Evolutionary conservation across 2,797 vertebrate species (phyloP), one percentile per base, ranked within the genome.

Genomic region (Gymnothorax reevesii): DNA sequence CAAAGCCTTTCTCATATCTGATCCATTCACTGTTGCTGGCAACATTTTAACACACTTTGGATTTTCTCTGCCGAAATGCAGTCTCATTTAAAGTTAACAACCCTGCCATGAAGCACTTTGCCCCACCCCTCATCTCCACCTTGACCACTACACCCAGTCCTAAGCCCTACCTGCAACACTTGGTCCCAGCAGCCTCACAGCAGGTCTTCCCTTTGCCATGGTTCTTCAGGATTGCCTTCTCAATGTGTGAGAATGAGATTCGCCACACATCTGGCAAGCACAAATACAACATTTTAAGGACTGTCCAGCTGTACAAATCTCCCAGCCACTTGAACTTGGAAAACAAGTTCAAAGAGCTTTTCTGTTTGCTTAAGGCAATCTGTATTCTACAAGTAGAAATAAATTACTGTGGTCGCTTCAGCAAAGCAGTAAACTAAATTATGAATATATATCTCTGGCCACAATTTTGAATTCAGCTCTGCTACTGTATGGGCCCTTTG

Each of bases 151-250:
- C 33, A 42, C 33, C 33, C 33, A 2, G 33, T 2, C 33, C 33
- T 42, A 1, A n/a, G 22, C 62, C n/a, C 84, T 87, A 96, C 95
- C 96, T 96, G 96, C 95, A 98, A 90, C 97, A 98, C 75, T 85
- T 94, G 0, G 0, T 3, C 15, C 89, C 89, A 0, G 0, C 22
- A 66, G 0, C 25, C 87, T 97, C 95, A 89, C 95, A 97, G 89
- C 95, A 97, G 0, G 92, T 97, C 93, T 97, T 97, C 10, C 83
- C n/a, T 0, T 93, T 88, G 55, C 97, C 97, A 3, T 98, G 97
- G 87, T 95, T 94, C n/a, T 60, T 93, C 82, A 97, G 33, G 87
- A 96, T 95, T 13, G 0, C 0, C 88, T 97, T 97, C 92, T 97
- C 96, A 87, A 95, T 84, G 15, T 96, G 92, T 86, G 95, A 97